Percentiles rank a stretch among this genome's conserved stretches.
phyloP scores from a whole-genome alignment of 2,888 invertebrate genomes.

The Labia minor region DNA sequence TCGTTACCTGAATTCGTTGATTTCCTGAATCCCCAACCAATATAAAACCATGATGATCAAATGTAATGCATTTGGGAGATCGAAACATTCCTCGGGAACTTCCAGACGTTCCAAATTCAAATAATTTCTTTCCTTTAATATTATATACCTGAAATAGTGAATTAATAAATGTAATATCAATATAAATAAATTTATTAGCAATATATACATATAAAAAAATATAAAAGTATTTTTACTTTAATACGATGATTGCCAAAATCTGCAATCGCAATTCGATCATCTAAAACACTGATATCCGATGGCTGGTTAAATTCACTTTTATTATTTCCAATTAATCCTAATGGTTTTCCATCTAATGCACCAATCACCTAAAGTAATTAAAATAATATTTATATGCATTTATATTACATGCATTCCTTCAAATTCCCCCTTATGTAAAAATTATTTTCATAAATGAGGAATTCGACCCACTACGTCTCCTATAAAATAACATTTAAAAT shows the following conservation, averaged over 20 bases:
- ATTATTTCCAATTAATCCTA: constrained; percentile 48
- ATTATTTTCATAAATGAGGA: too few species aligned
- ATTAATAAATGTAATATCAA: background rate
- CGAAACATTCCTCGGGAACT: constrained; percentile 57
- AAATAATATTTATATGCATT: too few species aligned
- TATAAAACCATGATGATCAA: constrained; percentile 62
- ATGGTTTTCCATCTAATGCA: constrained; percentile 47
- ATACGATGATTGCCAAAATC: constrained; percentile 65
- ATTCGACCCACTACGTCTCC: too few species aligned
- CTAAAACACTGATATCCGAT: constrained; percentile 52
- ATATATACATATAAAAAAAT: too few species aligned
- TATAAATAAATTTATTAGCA: too few species aligned
- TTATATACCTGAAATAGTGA: constrained; percentile 36
- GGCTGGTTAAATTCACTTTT: constrained; percentile 52
- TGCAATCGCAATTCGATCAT: constrained; percentile 39
- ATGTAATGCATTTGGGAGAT: constrained; percentile 59
- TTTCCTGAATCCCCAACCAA: constrained; percentile 71
- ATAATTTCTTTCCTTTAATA: constrained; percentile 43
- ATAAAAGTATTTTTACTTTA: too few species aligned
- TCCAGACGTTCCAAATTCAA: constrained; percentile 56
- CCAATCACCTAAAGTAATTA: constrained; percentile 42
- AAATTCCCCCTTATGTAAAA: too few species aligned
- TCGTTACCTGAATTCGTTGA: constrained; percentile 54
- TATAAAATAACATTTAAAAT: too few species aligned
- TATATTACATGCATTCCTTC: too few species aligned